Conservation (phyloP, 1,140 invertebrate genomes). For the Pachypeltis micranthus region DNA sequence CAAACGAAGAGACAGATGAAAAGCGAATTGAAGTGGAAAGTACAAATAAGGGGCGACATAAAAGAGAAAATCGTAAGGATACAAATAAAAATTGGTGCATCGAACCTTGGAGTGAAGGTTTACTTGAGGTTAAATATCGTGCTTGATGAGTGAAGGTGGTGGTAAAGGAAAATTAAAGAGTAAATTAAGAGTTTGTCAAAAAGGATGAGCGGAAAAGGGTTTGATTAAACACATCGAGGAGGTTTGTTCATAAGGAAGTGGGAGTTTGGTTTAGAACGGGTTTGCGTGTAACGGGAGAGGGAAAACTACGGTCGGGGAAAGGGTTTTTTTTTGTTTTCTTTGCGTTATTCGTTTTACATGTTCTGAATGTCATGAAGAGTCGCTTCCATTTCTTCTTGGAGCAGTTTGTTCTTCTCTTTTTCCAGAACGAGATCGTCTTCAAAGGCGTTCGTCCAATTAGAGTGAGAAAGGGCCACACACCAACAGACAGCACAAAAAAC, state of each 20-base stretch:
- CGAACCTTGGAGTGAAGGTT: background rate
- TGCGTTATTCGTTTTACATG: conserved; percentile 57
- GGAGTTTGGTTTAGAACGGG: background rate
- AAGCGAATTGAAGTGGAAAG: no score
- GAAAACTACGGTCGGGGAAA: background rate
- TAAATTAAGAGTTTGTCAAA: background rate
- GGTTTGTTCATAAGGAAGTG: no score
- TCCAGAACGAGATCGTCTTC: conserved; percentile 90
- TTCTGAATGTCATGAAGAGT: conserved; percentile 99
- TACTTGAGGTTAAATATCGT: background rate
- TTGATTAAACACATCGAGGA: background rate
- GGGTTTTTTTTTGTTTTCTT: background rate
- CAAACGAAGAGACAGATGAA: no score
- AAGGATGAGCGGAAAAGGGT: background rate
- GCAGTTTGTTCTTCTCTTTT: conserved; percentile 90
- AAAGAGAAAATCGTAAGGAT: no score
- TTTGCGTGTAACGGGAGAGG: background rate
- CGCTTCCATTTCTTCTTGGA: conserved; percentile 97
- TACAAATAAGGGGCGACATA: no score
- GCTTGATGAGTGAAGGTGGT: conserved; percentile 1
- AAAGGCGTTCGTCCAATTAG: conserved; percentile 27
- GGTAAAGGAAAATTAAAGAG: background rate
- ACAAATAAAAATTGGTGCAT: background rate
- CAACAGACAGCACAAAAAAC: conserved; percentile 25
- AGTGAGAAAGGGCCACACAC: background rate